Evolutionary conservation across 1,140 invertebrate genomes (phyloP), one percentile per base, ranked within the genome.

Genomic region (Atta cephalotes): DNA sequence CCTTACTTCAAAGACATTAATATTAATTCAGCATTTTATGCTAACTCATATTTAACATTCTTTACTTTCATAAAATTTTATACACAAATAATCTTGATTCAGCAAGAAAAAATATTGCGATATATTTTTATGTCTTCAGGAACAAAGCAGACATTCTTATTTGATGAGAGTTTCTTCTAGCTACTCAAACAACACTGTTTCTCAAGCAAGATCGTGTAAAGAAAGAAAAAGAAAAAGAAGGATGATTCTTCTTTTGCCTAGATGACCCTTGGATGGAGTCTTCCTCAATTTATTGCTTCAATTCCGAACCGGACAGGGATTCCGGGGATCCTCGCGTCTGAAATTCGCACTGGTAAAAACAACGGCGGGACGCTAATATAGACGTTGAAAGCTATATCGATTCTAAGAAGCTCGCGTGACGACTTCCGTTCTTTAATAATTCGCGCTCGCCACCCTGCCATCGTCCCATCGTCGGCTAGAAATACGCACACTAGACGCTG

Each of bases 321-420:
- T 65, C 16, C 5, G 53, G 21, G 25, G 25, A 49, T 3, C 5
- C 39, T 63, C 58, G 21, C 62, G 45, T 14, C 18, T 70, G 21
- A 82, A 74, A 72, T 80, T 66, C 51, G n/a, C 21, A 51, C 18
- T 5, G 16, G 39, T 76, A 45, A 56, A 51, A 79, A 86, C 25
- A 60, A 49, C 66, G 21, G n/a, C 28, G 45, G 45, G 56, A 49
- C 49, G 14, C 39, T 87, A 66, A 85, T 84, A 56, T 39, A 71
- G 87, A 68, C 80, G 71, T 72, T 60, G 51, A 58, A 31, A 78
- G 79, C 14, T 39, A 49, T 51, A 86, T 86, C 85, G 65, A 71
- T 82, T 68, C 79, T 71, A 35, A 68, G 78, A 86, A 82, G 53
- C 49, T 84, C 63, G 65, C 78, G 63, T 86, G 76, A 70, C 39